These are phyloP conservation scores for Drosophila rubida DNA, from an alignment of 2,888 invertebrate species.

Conservation along the genomic window DNA sequence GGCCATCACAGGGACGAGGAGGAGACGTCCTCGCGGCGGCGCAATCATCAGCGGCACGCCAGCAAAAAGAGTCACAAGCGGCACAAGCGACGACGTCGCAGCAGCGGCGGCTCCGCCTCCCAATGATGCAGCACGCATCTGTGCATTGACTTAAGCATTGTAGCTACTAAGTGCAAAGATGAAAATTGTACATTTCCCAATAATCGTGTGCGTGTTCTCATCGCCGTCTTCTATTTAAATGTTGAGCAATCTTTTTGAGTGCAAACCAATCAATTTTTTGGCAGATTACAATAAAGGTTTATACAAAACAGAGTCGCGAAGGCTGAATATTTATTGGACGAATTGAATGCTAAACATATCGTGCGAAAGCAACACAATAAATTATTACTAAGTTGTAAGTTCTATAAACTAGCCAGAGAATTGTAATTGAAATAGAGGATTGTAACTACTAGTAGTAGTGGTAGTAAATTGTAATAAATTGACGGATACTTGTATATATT, in stretches of 20 bases:
- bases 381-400: too few species aligned
- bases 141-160: conserved; percentile 12
- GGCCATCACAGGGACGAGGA: conserved; percentile 35
- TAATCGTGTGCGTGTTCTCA: conserved; percentile 4
- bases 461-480: too few species aligned
- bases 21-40: conserved; percentile 13
- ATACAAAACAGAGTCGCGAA: conserved; percentile 1
- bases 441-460: too few species aligned
- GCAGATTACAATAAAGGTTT: conserved; percentile 37
- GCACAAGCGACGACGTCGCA: conserved; percentile 63
- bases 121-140: conserved; percentile 8
- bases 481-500: conserved; percentile 2
- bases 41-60: conserved; percentile 34
- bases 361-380: too few species aligned
- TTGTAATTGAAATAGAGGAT: too few species aligned
- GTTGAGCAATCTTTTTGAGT: conserved; percentile 31
- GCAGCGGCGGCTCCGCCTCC: conserved; percentile 49
- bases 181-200: conserved; percentile 33
- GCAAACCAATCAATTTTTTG: conserved; percentile 12
- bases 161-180: conserved; percentile 24
- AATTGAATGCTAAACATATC: too few species aligned
- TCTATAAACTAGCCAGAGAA: too few species aligned
- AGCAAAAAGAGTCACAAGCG: conserved; percentile 66
- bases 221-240: conserved; percentile 24
- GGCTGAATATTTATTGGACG: background rate